phyloP scores from a whole-genome alignment of 2,113 vertebrate genomes.

The Sebastes schlegelii region DNA sequence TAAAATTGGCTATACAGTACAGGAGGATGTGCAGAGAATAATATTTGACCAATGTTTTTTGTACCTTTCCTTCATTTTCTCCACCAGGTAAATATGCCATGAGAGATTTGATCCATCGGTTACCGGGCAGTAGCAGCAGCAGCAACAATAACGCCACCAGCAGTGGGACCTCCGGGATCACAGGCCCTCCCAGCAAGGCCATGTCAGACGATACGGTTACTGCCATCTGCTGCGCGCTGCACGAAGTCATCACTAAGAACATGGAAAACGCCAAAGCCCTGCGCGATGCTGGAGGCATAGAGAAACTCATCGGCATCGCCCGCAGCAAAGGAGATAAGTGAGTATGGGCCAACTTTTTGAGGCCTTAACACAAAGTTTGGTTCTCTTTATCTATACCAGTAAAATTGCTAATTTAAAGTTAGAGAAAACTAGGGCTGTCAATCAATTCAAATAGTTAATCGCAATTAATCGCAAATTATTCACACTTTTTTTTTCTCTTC shows the following conservation, averaged over 20 bases:
- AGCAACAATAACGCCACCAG: conserved; percentile 82
- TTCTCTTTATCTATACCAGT: no score
- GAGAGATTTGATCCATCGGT: conserved; percentile 97
- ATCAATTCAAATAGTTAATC: no score
- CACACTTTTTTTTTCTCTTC: no score
- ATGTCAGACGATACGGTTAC: conserved; percentile 99
- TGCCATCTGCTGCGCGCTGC: conserved; percentile 97
- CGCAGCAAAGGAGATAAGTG: conserved; percentile 99
- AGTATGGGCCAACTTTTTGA: conserved; percentile 64
- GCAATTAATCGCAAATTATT: no score
- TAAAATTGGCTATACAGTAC: neutral
- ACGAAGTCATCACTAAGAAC: conserved; percentile 99
- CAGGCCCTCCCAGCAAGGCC: conserved; percentile 88
- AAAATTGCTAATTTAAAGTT: no score
- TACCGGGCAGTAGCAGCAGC: conserved; percentile 92
- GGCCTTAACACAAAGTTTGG: neutral
- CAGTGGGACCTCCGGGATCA: conserved; percentile 82
- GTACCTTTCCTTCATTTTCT: neutral
- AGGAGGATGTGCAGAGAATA: conserved; percentile 5
- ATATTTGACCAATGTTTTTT: conserved; percentile 8
- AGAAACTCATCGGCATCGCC: conserved; percentile 97
- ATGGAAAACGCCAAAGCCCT: conserved; percentile 99
- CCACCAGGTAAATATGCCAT: conserved; percentile 96
- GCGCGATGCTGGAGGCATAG: conserved; percentile 96
- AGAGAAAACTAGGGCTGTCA: no score